Base-by-base conservation (phyloP, 2,113 vertebrate genomes). In the Diphyllodes magnificus region DNA sequence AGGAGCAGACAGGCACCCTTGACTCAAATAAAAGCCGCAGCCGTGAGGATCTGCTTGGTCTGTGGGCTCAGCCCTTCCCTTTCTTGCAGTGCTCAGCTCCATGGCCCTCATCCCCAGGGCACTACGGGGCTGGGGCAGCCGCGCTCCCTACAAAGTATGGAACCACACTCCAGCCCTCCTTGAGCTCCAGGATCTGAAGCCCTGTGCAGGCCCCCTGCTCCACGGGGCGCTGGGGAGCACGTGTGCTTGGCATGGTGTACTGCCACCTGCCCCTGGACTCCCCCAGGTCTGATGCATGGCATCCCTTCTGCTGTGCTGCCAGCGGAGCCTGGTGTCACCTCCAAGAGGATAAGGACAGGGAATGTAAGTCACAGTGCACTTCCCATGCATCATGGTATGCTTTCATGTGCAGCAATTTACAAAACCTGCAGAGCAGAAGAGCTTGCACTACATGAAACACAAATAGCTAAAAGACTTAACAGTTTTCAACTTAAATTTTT, bases 321-420 rank as follows among this genome's bases (percentile, higher is more conserved):
- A 57, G 33, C 56, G 44, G n/a, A 64, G 35, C 20, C 53, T 51
- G n/a, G 14, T 5, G 35, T 18, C 39, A 77, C 25, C 20, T 53
- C 63, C 31, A 25, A 24, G 40, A 44, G n/a, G 21, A 28, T 33
- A 31, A 53, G 25, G 63, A 61, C 24, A 17, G 15, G 37, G 49
- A 66, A 33, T 0, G 0, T 15, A 33, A 73, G 31, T 19, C 30
- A 35, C 7, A 7, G 18, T 16, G 16, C 12, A 28, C 24, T 63
- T 60, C 15, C 39, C 28, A 13, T 9, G 21, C 27, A 13, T 28
- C 51, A 20, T 0, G 0, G 17, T 17, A 13, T 0, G 0, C 5
- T 40, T 79, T 51, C 2, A 0, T 3, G 6, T 28, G 31, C 51
- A 44, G 16, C 3, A 4, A 20, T 50, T 60, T 37, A 61, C 9